A percentile compares a stretch with the other conserved stretches of the same genome.
Conservation (phyloP, 2,113 vertebrate genomes). For the Phyllostomus discolor region DNA sequence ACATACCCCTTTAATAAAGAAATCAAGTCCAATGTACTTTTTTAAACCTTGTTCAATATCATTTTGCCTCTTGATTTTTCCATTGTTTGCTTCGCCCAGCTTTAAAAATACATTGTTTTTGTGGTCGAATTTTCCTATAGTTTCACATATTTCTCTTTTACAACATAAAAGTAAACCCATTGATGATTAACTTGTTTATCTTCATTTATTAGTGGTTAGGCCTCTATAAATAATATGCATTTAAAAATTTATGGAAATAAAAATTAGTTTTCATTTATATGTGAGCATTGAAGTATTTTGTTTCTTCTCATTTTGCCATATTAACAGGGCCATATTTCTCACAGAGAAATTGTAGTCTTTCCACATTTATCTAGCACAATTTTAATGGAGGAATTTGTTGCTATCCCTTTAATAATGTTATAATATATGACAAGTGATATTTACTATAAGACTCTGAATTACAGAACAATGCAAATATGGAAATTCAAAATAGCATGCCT, state of each 20-base stretch:
- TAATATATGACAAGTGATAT: neutral
- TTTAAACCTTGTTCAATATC: neutral
- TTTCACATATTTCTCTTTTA: neutral
- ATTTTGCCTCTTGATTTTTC: neutral
- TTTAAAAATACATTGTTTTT: neutral
- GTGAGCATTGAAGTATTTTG: neutral
- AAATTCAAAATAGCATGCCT: neutral
- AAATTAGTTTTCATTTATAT: neutral
- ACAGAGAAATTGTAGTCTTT: neutral
- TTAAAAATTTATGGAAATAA: constrained; percentile 14
- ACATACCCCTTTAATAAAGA: neutral
- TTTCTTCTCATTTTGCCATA: neutral
- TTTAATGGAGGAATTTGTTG: neutral
- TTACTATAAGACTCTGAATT: neutral
- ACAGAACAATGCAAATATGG: neutral
- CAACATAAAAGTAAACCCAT: neutral
- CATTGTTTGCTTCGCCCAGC: neutral
- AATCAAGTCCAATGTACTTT: neutral
- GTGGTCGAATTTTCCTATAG: neutral
- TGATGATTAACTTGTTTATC: neutral
- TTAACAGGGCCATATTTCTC: neutral
- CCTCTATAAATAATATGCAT: neutral
- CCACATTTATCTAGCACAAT: neutral
- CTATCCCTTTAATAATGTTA: neutral
- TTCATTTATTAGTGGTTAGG: neutral